phyloP scores from a whole-genome alignment of 2,888 invertebrate genomes.

The Eristalis pertinax region DNA sequence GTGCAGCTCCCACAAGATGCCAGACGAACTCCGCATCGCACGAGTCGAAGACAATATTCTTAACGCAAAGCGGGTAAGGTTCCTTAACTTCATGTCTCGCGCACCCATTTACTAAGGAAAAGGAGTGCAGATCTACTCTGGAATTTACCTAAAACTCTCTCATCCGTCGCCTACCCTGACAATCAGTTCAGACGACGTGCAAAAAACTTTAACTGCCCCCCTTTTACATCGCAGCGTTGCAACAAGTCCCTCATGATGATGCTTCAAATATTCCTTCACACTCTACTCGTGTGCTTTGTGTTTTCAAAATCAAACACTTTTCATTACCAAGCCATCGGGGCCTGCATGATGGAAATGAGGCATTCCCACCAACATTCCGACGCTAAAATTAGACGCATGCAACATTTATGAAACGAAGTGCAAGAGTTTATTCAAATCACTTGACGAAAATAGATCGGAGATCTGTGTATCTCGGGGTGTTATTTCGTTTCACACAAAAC shows the following conservation, averaged over 20 bases:
- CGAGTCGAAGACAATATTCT: too few species aligned
- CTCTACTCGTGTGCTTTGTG: background rate
- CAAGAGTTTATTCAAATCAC: slow-evolving; percentile 48
- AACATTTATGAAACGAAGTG: slow-evolving; percentile 36
- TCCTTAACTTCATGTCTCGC: too few species aligned
- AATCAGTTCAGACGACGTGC: too few species aligned
- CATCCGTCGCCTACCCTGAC: too few species aligned
- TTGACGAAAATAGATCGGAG: slow-evolving; percentile 44
- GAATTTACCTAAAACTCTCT: too few species aligned
- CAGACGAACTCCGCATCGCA: too few species aligned
- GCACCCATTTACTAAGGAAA: too few species aligned
- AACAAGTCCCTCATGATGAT: background rate
- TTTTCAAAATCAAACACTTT: slow-evolving; percentile 21
- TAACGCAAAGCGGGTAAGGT: too few species aligned
- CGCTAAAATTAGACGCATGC: slow-evolving; percentile 34
- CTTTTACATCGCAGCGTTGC: too few species aligned
- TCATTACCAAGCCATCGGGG: slow-evolving; percentile 29
- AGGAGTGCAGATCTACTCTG: too few species aligned
- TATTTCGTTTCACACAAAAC: slow-evolving; percentile 20
- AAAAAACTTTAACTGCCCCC: too few species aligned
- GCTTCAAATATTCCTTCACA: background rate
- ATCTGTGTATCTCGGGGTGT: slow-evolving; percentile 1
- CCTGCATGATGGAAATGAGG: slow-evolving; percentile 3
- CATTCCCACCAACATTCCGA: slow-evolving; percentile 10
- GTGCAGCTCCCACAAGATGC: too few species aligned